Evolutionary conservation across 2,797 vertebrate species (phyloP), one percentile per base, ranked within the genome.

Genomic region (Manis crassicaudata): DNA sequence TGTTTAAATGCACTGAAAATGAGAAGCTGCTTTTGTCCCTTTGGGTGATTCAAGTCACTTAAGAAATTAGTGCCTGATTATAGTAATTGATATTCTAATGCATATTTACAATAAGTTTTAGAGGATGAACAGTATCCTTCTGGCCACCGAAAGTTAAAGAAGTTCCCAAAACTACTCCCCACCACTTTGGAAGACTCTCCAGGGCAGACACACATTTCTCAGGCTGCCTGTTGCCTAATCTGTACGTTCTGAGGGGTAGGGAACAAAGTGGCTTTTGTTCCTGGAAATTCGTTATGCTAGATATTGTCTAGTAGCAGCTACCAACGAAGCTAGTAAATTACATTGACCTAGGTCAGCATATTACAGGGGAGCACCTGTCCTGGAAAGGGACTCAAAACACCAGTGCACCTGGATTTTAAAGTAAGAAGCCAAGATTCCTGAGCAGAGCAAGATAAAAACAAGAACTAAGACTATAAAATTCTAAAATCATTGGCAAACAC

Each of bases 71-170:
- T 86, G 37, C 46, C 58, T 86, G 60, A 72, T 94, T 77, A 82
- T 62, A 83, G 60, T 67, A 95, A 93, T 37, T 91, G 54, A 75
- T 65, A 84, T 46, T 62, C 56, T 89, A 77, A 52, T 62, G n/a
- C 10, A 17, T 88, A 85, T 84, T 96, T 92, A 96, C 35, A 92
- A 32, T 65, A 90, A 56, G 23, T 92, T 93, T 83, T 90, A 81
- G 92, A 82, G 86, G 52, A 79, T 94, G 11, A 94, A 23, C 17
- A 25, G 50, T 52, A 29, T n/a, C 50, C 18, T 65, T 92, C 37
- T 63, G 75, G 68, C 62, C 83, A 73, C 58, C 60, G 25, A 92
- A 86, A 94, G 56, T 72, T 82, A 83, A 95, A 87, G 63, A 50
- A 73, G 17, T 70, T 89, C 21, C 79, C 76, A 68, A 86, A 95